Base-by-base conservation (phyloP, 2,797 vertebrate species). In the Acrocephalus scirpaceus region DNA sequence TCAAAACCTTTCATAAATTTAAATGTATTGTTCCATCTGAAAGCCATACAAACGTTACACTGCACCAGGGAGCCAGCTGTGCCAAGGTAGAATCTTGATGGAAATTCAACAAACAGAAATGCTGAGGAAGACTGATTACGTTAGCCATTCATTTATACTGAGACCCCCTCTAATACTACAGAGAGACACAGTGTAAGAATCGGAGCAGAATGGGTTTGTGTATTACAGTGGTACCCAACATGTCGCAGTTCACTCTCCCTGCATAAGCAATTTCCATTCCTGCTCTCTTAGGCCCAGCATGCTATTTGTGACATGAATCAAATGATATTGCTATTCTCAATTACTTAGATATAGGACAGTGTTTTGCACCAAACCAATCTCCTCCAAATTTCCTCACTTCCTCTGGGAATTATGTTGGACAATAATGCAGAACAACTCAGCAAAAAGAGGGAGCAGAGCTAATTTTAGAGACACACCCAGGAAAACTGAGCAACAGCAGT, bases 401-500 rank as follows among this genome's bases (percentile, higher is more conserved):
- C 47, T 69, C 47, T 91, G 89, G 70, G 66, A 95, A 89, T 82
- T 66, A 84, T 25, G 34, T 90, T 56, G 53, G 84, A 85, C 42
- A 29, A 34, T 93, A 85, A 92, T 22, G 61, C n/a, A 92, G 16
- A 87, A 85, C 26, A 16, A 90, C 32, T 93, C 82, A 48, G 72
- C 83, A 91, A 65, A 66, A 91, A 79, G 64, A 83, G 44, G 94
- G 36, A 92, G 21, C 26, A 91, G 66, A 91, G 32, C 14, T 85
- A 60, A 53, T 54, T 81, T 96, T 69, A 88, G 86, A 97, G 80
- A 92, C 36, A 84, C 32, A 83, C 38, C 34, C 14, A 65, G 15
- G 50, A 85, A 93, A 94, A 82, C 2, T 45, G 50, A 57, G 32
- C n/a, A 50, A 62, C 16, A 34, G 60, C 38, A 79, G 53, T 45